These are phyloP conservation scores for Saiga tatarica DNA, from an alignment of 2,113 vertebrate genomes.

Conservation along the genomic window DNA sequence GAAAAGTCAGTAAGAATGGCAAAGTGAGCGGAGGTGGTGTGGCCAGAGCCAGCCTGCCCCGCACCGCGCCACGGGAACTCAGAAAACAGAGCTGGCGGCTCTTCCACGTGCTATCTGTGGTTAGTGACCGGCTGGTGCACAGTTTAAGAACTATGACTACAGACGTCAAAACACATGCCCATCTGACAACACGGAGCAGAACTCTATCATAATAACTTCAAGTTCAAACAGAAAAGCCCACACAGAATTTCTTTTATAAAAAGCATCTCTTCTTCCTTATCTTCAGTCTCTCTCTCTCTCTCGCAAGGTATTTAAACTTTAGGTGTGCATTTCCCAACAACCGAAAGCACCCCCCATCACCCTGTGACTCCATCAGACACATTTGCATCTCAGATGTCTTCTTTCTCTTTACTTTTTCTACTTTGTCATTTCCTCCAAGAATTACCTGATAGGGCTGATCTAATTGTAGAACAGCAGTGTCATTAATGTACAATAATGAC, in stretches of 20 bases:
- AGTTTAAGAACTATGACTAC: background rate
- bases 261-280: background rate
- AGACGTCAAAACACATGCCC: background rate
- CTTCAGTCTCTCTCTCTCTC: background rate
- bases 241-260: background rate
- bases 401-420: background rate
- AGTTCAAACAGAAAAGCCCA: constrained; percentile 13
- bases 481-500: background rate
- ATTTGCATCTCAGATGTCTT: background rate
- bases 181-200: background rate
- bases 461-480: background rate
- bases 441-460: background rate
- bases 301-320: background rate
- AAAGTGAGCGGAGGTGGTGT: background rate
- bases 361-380: background rate
- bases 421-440: background rate
- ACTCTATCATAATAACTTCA: background rate
- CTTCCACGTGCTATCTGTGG: background rate
- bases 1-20: background rate
- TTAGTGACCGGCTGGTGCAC: background rate
- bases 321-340: background rate
- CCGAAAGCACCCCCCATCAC: background rate
- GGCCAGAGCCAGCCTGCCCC: background rate
- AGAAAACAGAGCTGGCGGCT: background rate
- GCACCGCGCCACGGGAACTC: fast-evolving